These are phyloP conservation scores for Euleptes europaea DNA, from an alignment of 2,113 vertebrate species.

Conservation along the genomic window DNA sequence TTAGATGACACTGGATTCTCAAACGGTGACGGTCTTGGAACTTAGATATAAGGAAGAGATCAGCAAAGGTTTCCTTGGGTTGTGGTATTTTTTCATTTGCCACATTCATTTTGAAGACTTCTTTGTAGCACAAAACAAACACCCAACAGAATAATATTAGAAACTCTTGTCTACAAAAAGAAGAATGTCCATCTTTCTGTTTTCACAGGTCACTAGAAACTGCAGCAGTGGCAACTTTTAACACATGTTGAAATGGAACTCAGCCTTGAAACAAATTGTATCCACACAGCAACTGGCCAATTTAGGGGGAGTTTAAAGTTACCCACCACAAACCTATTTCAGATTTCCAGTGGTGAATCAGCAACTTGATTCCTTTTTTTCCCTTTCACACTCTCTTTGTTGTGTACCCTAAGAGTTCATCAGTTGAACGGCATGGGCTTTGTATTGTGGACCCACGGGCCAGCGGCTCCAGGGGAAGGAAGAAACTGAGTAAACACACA, in stretches of 20 bases:
- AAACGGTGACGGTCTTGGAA: no score
- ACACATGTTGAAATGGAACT: neutral
- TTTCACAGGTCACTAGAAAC: neutral
- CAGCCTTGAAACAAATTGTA: neutral
- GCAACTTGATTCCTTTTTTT: neutral
- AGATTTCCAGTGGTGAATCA: neutral
- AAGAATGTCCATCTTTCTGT: fast-evolving
- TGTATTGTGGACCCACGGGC: no score
- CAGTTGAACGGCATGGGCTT: neutral
- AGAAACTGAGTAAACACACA: no score
- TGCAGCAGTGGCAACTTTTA: neutral
- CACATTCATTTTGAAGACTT: conserved; percentile 2
- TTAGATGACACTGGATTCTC: no score
- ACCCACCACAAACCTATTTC: no score
- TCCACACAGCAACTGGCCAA: neutral
- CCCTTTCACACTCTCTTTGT: neutral
- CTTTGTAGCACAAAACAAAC: neutral
- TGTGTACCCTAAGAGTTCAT: neutral
- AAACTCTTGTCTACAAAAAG: conserved; percentile 6
- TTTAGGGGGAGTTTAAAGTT: fast-evolving
- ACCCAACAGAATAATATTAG: neutral
- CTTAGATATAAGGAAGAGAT: no score
- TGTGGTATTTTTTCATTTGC: neutral
- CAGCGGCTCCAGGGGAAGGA: no score
- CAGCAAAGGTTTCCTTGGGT: no score